Percentiles rank a stretch among this genome's conserved stretches.
phyloP scores from a whole-genome alignment of 2,113 vertebrate species.

The Heptranchias perlo region DNA sequence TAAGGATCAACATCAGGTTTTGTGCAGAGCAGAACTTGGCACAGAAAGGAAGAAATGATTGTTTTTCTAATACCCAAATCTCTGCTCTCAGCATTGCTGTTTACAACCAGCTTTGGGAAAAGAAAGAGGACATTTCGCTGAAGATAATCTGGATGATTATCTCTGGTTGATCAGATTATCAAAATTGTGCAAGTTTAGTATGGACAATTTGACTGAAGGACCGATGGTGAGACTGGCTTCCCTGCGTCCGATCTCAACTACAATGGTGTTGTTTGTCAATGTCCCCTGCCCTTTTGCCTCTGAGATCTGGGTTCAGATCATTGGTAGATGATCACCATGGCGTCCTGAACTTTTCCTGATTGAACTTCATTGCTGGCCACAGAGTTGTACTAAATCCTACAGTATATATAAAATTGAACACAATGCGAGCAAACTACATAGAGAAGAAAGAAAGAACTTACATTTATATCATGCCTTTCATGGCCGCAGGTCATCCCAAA shows the following conservation, averaged over 20 bases:
- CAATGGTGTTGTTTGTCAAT: neutral
- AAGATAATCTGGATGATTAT: neutral
- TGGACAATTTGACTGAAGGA: neutral
- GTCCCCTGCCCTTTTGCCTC: neutral
- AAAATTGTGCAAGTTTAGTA: no score
- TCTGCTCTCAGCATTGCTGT: neutral
- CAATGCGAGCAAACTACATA: no score
- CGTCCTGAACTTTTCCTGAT: no score
- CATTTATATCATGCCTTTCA: no score
- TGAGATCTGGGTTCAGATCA: neutral
- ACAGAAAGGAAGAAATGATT: neutral
- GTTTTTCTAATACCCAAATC: neutral
- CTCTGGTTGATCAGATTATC: neutral
- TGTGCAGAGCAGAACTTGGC: neutral
- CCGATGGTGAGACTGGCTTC: neutral
- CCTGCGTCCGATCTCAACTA: neutral
- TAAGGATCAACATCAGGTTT: no score
- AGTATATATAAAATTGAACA: no score
- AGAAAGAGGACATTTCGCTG: neutral
- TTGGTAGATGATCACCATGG: neutral
- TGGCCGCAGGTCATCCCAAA: neutral
- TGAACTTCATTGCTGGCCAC: no score
- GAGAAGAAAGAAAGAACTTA: no score
- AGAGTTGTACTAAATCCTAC: no score
- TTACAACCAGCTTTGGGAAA: neutral